Percentiles rank a stretch among this genome's conserved stretches.
These are phyloP conservation scores for Yponomeuta malinellus DNA, from an alignment of 2,888 invertebrate species.

Conservation along the genomic window DNA sequence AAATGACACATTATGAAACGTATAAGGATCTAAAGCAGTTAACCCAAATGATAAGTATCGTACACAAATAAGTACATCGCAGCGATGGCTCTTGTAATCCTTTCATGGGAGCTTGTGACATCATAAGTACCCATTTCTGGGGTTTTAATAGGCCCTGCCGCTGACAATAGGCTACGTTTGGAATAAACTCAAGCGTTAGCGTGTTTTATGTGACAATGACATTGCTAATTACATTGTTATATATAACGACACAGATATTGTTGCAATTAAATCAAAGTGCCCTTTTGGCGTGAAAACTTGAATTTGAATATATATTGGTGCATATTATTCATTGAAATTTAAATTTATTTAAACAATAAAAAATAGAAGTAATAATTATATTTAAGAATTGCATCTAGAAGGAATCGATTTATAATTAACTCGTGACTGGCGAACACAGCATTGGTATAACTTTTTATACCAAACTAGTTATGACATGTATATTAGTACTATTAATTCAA, in stretches of 20 bases:
- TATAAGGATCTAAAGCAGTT: not conserved
- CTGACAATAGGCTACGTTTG: not conserved
- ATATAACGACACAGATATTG: not conserved
- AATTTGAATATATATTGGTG: no score
- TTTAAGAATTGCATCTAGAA: no score
- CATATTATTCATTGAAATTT: no score
- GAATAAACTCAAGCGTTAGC: not conserved
- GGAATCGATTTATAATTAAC: no score
- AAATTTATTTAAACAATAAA: no score
- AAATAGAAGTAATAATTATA: no score
- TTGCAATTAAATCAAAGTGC: not conserved
- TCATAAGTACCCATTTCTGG: not conserved
- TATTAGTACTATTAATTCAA: no score
- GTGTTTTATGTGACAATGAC: not conserved
- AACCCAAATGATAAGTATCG: constrained; percentile 3
- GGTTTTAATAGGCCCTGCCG: not conserved
- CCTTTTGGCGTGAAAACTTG: no score
- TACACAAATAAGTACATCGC: not conserved
- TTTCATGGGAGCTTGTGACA: not conserved
- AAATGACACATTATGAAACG: not conserved
- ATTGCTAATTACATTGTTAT: no score
- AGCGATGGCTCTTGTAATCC: not conserved
- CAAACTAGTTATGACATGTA: no score
- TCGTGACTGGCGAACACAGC: no score
- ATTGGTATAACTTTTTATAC: no score